These are phyloP conservation scores for Ammospiza nelsoni DNA, from an alignment of 2,113 vertebrate genomes.

Conservation along the genomic window DNA sequence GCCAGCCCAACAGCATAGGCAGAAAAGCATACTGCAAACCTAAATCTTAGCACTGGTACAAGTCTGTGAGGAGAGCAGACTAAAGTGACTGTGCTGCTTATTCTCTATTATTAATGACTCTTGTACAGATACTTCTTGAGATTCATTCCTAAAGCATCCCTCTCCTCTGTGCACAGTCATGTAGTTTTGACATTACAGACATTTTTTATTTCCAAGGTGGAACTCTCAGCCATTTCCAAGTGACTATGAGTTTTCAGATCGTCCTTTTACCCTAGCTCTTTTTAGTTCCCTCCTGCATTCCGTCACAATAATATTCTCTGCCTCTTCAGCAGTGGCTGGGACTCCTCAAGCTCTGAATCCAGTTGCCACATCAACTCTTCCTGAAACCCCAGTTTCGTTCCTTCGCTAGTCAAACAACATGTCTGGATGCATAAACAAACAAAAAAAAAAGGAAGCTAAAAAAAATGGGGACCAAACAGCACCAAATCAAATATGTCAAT, in stretches of 20 bases:
- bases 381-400: not conserved
- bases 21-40: not conserved
- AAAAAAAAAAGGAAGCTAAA: not conserved
- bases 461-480: not conserved
- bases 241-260: not conserved
- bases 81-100: not conserved
- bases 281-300: not conserved
- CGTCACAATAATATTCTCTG: not conserved
- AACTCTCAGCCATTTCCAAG: not conserved
- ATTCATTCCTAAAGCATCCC: not conserved
- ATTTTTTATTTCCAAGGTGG: not conserved
- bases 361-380: not conserved
- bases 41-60: not conserved
- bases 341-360: not conserved
- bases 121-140: not conserved
- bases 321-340: not conserved
- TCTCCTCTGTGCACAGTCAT: not conserved
- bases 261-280: not conserved
- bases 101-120: not conserved
- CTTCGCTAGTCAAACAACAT: not conserved
- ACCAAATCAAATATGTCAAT: not conserved
- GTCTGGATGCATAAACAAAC: not conserved
- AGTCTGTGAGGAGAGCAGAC: not conserved
- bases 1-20: not conserved
- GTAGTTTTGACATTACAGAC: not conserved